Conservation (phyloP, 2,888 invertebrate species). For the Xestia ashworthii region DNA sequence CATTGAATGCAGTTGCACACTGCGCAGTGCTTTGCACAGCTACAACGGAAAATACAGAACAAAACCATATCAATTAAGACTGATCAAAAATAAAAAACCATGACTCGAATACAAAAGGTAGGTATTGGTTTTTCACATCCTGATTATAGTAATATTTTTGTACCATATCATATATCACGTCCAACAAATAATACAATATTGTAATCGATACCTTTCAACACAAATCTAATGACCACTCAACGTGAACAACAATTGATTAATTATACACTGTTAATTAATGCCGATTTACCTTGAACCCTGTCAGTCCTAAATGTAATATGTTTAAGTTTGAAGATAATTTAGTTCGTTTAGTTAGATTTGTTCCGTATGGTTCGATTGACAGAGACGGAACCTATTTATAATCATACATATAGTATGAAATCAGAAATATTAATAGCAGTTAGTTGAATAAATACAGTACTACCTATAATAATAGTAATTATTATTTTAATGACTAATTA, state of each 20-base stretch:
- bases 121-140: background rate
- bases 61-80: too few relatives aligned
- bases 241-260: constrained; percentile 65
- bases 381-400: constrained; percentile 15
- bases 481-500: background rate
- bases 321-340: constrained; percentile 57
- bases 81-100: background rate
- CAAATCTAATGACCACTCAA: constrained; percentile 32
- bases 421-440: background rate
- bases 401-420: background rate
- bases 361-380: constrained; percentile 42
- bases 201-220: constrained; percentile 54
- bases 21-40: too few relatives aligned
- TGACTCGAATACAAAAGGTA: background rate
- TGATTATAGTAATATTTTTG: background rate
- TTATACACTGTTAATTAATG: constrained; percentile 68
- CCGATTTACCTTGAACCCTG: constrained; percentile 72
- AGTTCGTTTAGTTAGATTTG: constrained; percentile 35
- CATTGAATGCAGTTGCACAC: too few relatives aligned
- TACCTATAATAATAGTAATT: background rate
- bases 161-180: constrained; percentile 12
- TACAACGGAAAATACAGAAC: too few relatives aligned
- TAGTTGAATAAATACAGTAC: constrained; percentile 1
- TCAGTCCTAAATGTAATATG: constrained; percentile 61
- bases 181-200: constrained; percentile 22